Conservation (phyloP, 1,140 invertebrate species). For the Trichomalopsis sarcophagae region DNA sequence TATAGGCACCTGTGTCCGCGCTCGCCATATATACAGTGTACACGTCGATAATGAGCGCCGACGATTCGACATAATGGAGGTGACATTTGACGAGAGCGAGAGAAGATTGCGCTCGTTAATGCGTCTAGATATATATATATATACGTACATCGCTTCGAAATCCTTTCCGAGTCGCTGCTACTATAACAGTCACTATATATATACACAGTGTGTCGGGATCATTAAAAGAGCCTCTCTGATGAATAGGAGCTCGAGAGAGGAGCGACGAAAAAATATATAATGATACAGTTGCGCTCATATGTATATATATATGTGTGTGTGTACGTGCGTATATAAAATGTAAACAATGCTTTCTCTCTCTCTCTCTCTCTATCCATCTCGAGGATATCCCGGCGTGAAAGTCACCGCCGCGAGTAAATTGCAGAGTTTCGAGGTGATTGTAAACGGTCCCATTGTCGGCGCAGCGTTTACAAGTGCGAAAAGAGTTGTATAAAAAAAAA, state of each 20-base stretch:
- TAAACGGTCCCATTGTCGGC: too few species aligned
- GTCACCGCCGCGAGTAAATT: too few species aligned
- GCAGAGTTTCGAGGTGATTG: too few species aligned
- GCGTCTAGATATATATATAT: background rate
- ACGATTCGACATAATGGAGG: conserved; percentile 34
- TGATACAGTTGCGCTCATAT: conserved; percentile 5
- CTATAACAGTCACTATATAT: too few species aligned
- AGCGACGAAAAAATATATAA: background rate
- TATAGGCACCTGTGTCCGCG: background rate
- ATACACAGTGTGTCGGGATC: background rate
- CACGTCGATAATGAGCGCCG: conserved; percentile 33
- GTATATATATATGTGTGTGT: background rate
- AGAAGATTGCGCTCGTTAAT: conserved; percentile 42
- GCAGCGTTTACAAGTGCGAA: too few species aligned
- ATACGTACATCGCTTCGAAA: background rate
- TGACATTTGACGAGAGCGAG: conserved; percentile 35
- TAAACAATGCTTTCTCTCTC: conserved; percentile 15
- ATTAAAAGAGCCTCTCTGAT: conserved; percentile 26
- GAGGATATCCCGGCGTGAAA: background rate
- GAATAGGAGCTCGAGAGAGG: background rate
- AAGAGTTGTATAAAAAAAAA: too few species aligned
- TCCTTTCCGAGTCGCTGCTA: background rate
- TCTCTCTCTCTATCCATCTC: too few species aligned
- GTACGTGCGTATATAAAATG: background rate
- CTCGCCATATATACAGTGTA: too few species aligned